Evolutionary conservation across 2,797 vertebrate species (phyloP).

Genomic region (Dicrostonyx torquatus): DNA sequence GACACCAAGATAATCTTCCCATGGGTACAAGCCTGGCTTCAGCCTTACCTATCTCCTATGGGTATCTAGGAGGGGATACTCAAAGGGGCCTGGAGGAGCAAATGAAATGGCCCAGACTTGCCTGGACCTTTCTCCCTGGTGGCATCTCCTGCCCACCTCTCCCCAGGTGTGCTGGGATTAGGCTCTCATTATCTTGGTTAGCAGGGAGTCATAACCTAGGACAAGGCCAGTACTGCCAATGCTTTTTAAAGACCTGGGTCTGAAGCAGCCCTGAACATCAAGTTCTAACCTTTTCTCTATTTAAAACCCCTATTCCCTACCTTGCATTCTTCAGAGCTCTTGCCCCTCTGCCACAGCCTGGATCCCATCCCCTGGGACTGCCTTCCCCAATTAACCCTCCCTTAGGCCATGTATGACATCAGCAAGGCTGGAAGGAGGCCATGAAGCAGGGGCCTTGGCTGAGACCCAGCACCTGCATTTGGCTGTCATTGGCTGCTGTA

Average conservation of each 20-base stretch:
- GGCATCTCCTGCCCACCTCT: neutral
- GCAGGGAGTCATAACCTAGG: neutral
- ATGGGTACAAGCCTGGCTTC: neutral
- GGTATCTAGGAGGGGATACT: neutral
- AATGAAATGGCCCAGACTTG: neutral
- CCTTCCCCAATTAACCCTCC: constrained; percentile 83
- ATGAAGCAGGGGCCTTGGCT: constrained; percentile 86
- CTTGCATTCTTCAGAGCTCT: constrained; percentile 27
- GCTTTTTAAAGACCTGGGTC: neutral
- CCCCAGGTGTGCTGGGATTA: neutral
- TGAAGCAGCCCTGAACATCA: neutral
- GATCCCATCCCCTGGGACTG: constrained; percentile 70
- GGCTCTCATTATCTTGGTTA: neutral
- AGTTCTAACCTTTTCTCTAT: neutral
- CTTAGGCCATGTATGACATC: constrained; percentile 85
- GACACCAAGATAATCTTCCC: neutral
- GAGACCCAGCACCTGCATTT: constrained; percentile 87
- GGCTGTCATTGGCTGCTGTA: constrained; percentile 82
- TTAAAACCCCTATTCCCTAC: neutral
- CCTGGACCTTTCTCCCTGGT: neutral
- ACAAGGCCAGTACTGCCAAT: neutral
- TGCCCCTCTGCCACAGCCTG: neutral
- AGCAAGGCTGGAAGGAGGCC: constrained; percentile 83
- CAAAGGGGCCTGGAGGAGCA: neutral
- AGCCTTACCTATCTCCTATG: neutral